phyloP scores from a whole-genome alignment of 2,888 invertebrate species.

The Mylabris sibirica region DNA sequence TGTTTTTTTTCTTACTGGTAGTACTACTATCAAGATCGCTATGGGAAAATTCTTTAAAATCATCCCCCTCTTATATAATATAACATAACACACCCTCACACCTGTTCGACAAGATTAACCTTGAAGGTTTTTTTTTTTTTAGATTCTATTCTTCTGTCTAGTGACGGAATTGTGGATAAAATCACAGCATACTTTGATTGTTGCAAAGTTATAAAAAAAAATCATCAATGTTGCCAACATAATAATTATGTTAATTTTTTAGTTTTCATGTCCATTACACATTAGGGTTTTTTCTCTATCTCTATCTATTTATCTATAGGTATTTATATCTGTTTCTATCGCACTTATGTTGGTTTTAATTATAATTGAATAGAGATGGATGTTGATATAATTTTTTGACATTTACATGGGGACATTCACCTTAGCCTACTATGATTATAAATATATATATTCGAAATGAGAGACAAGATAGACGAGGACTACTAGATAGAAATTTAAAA shows the following conservation, averaged over 20 bases:
- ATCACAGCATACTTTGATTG: conserved; percentile 1
- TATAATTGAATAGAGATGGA: neutral
- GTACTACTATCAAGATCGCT: neutral
- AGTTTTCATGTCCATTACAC: neutral
- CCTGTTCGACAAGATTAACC: neutral
- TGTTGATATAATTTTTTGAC: conserved; percentile 6
- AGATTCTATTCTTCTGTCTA: too few relatives aligned
- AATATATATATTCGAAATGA: conserved; percentile 3
- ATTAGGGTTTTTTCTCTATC: neutral
- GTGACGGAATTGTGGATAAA: neutral
- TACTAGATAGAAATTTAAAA: neutral
- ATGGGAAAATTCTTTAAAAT: neutral
- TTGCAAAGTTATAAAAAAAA: neutral
- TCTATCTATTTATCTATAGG: neutral
- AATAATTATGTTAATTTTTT: neutral
- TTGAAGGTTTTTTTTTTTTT: neutral
- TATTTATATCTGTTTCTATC: neutral
- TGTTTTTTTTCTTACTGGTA: neutral
- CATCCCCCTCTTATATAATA: neutral
- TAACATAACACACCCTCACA: neutral
- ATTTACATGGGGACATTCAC: conserved; percentile 1
- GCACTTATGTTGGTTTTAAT: neutral
- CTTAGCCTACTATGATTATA: conserved; percentile 10
- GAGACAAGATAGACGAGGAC: neutral
- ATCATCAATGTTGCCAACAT: neutral